Evolutionary conservation across 64 coral and sea anemone species (phyloP).

Genomic region (Stichodactyla helianthus): DNA sequence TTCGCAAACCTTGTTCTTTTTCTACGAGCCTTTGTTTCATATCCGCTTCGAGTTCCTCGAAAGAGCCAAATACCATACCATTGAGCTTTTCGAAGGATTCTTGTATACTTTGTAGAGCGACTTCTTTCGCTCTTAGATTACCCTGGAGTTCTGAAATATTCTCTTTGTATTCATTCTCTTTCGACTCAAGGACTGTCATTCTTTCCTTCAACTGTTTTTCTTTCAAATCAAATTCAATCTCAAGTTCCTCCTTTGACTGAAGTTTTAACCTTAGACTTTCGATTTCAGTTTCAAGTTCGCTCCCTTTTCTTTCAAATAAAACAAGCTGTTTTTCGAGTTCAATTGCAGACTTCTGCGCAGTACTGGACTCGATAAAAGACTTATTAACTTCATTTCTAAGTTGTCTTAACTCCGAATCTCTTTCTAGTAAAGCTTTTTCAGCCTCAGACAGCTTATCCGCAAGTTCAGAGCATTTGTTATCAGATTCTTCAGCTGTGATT

Average conservation of each 20-base stretch:
- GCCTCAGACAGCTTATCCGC: slow-evolving; percentile 39
- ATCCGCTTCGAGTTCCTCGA: slow-evolving; percentile 73
- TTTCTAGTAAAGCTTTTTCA: slow-evolving; percentile 57
- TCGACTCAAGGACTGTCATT: slow-evolving; percentile 43
- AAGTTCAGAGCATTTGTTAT: slow-evolving; percentile 57
- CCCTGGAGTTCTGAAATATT: slow-evolving; percentile 55
- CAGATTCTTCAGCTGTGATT: slow-evolving; percentile 44
- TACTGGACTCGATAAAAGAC: slow-evolving; percentile 44
- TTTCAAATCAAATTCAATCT: slow-evolving; percentile 47
- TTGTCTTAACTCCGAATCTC: slow-evolving; percentile 62
- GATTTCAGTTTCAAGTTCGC: slow-evolving; percentile 44
- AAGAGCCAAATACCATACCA: slow-evolving; percentile 75
- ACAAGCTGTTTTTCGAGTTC: slow-evolving; percentile 65
- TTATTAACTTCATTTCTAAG: slow-evolving; percentile 54
- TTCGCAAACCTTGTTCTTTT: slow-evolving; percentile 77
- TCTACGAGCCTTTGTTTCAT: slow-evolving; percentile 73
- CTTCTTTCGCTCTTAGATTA: slow-evolving; percentile 74
- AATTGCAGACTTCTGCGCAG: slow-evolving; percentile 68
- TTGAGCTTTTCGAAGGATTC: slow-evolving; percentile 88
- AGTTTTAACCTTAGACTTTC: slow-evolving; percentile 43
- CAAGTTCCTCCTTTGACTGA: slow-evolving; percentile 29
- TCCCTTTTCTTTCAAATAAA: slow-evolving; percentile 44
- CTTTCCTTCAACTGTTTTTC: slow-evolving; percentile 52
- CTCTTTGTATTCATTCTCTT: slow-evolving; percentile 47
- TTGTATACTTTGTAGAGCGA: slow-evolving; percentile 66